These are phyloP conservation scores for Ranitomeya imitator DNA, from an alignment of 2,113 vertebrate genomes.

Conservation along the genomic window DNA sequence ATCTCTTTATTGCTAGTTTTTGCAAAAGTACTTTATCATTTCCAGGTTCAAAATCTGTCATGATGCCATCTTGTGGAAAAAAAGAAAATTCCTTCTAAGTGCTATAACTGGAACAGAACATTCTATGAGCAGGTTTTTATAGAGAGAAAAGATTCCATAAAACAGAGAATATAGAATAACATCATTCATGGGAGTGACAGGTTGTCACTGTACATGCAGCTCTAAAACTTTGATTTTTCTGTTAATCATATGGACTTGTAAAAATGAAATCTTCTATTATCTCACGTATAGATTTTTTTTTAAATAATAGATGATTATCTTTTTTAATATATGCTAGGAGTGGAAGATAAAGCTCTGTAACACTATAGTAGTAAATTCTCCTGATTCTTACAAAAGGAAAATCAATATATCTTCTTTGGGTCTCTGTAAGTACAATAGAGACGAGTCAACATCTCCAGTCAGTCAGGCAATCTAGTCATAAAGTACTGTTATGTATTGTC, in stretches of 20 bases:
- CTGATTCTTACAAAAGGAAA: not conserved
- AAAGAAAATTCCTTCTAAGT: not conserved
- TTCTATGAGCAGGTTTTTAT: not conserved
- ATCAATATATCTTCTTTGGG: not conserved
- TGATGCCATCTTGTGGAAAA: constrained; percentile 13
- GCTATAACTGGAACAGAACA: not conserved
- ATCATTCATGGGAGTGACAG: too few relatives aligned
- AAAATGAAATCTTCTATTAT: too few relatives aligned
- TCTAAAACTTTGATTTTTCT: too few relatives aligned
- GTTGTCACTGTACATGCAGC: too few relatives aligned
- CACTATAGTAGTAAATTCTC: not conserved
- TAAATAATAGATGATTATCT: not conserved
- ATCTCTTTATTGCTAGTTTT: not conserved
- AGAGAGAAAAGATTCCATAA: not conserved
- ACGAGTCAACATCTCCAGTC: not conserved
- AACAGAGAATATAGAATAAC: too few relatives aligned
- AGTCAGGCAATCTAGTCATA: constrained; percentile 22
- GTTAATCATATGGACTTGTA: too few relatives aligned
- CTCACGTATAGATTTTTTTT: too few relatives aligned
- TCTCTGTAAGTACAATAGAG: constrained; percentile 26
- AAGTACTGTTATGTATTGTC: constrained; percentile 10
- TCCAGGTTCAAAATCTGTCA: not conserved
- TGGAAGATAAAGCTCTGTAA: not conserved
- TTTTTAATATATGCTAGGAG: not conserved
- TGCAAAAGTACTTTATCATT: not conserved